Base-by-base conservation (phyloP, 2,113 vertebrate species). In the Kobus ellipsiprymnus region DNA sequence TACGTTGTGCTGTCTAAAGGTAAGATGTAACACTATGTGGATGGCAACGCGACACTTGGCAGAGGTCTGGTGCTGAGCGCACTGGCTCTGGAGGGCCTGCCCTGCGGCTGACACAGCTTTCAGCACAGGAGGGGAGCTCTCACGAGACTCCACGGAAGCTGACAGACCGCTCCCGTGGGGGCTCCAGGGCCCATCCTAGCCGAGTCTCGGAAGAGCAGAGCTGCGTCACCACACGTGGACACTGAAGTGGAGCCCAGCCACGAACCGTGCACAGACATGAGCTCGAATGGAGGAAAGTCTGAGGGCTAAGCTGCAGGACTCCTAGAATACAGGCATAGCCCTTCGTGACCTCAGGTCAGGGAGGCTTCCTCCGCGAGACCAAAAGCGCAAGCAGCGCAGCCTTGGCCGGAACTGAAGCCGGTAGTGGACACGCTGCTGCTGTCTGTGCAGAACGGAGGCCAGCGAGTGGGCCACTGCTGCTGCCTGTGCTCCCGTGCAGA, bases 11-110 rank as follows among this genome's bases (percentile, higher is more conserved):
- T 67, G 40, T 81, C 62, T 93, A 46, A 64, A 30, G 30, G 40
- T 92, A 60, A 60, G 64, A 27, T 14, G 8, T 50, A 27, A 44
- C n/a, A 74, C 16, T 23, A 44, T 1, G 10, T 83, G 62, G 52
- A 21, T 60, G 27, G 19, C 29, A 67, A 0, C 16, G 14, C 5
- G 30, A 0, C 60, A 11, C 36, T 46, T 23, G 78, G 2, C 21
- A n/a, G 14, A 90, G 44, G 17, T 6, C 54, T 10, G n/a, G 25
- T 10, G 6, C 19, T 40, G n/a, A 74, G 44, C 44, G 44, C 8
- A 12, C 13, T 17, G 33, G 14, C 54, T 52, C 17, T 84, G 46
- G 54, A 55, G 46, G 3, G 4, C 29, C 54, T 36, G n/a, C 44
- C 52, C n/a, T 57, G 36, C 48, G 40, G 10, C 80, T 81, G 27